Base-by-base conservation (phyloP, 1,140 invertebrate genomes). In the Drosophila tristis region DNA sequence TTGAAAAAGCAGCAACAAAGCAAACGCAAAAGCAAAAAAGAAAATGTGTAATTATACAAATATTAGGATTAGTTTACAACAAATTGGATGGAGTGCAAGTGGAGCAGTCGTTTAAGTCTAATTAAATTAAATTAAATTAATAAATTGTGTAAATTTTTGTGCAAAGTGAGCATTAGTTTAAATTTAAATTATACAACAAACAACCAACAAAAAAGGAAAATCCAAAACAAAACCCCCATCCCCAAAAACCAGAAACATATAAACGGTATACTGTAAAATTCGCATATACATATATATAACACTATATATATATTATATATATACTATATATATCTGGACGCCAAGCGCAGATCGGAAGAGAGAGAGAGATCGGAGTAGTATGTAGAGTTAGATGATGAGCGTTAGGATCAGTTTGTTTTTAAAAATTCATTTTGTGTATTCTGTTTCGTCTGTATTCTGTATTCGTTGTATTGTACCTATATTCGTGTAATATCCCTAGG, bases 101-200 rank as follows among this genome's bases (percentile, higher is more conserved):
- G 35, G 15, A 45, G 8, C 15, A n/a, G 16, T 1, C 66, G 76
- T 72, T 79, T 85, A 87, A 82, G 76, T 56, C 35, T 76, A 77
- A 63, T 65, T 60, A 61, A 61, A 42, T 56, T 75, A 77, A 78
- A 87, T 76, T 87, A 89, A 89, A 89, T 89, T 82, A 89, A 89
- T 89, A 89, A 87, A 89, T 75, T 89, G 82, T 87, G 76, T 89
- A 87, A 89, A 87, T 84, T 87, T 76, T 73, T 82, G 81, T 86
- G 78, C 82, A 80, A 85, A 80, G 81, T 74, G 79, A 84, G 72
- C 66, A 70, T 84, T 87, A 87, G 84, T 80, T 89, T 87, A 87
- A 87, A 89, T 87, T 70, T 87, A 87, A 75, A 75, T 74, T 74
- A 79, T 79, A 86, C 56, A 71, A 81, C 35, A 64, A 70, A 70